A percentile compares a stretch with the other conserved stretches of the same genome.
Conservation (phyloP, 2,888 invertebrate species). For the Eilema caniola region DNA sequence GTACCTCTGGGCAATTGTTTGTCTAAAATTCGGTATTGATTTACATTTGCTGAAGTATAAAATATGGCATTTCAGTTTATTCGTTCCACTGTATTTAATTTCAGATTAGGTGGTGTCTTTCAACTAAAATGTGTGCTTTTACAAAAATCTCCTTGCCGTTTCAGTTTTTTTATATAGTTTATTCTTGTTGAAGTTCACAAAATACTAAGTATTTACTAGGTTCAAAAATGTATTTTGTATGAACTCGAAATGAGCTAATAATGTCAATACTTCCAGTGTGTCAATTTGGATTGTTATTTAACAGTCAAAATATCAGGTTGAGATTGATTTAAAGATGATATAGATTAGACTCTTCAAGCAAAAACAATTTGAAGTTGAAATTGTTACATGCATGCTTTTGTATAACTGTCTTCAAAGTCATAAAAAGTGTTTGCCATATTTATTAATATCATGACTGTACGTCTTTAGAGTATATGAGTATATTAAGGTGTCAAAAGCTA, state of each 20-base stretch:
- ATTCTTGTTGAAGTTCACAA: background rate
- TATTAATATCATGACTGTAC: background rate
- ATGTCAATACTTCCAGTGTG: too few species aligned
- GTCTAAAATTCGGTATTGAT: conserved; percentile 12
- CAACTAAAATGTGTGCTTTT: background rate
- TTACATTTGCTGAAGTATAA: conserved; percentile 10
- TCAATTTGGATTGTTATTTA: too few species aligned
- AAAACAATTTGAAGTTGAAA: background rate
- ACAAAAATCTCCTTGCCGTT: background rate
- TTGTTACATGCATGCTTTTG: background rate
- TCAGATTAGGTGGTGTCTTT: conserved; percentile 1
- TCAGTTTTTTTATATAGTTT: background rate
- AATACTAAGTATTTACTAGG: background rate
- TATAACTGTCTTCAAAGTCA: background rate
- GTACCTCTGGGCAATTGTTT: conserved; percentile 21
- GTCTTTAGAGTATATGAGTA: background rate
- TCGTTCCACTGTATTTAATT: background rate
- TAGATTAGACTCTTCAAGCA: background rate
- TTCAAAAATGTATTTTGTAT: too few species aligned
- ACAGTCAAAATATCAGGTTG: too few species aligned
- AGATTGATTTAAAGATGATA: background rate
- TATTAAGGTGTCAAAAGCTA: conserved; percentile 9
- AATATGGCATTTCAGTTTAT: background rate
- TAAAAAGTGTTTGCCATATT: background rate
- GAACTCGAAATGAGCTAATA: too few species aligned